phyloP scores from a whole-genome alignment of 2,113 vertebrate species.

The Rhizomys pruinosus region DNA sequence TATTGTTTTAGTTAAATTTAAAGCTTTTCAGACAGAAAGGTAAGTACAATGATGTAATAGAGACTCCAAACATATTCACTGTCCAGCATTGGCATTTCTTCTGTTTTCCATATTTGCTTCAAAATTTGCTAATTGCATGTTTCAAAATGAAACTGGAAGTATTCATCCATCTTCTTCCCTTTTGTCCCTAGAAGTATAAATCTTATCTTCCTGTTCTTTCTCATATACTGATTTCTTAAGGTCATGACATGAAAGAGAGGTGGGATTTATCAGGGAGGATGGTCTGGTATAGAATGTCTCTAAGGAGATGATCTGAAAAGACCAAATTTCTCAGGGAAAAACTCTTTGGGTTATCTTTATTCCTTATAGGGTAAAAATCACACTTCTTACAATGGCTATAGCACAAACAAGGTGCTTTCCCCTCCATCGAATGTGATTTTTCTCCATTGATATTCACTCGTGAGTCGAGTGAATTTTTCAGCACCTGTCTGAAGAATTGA shows the following conservation, averaged over 20 bases:
- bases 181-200: background rate
- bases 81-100: background rate
- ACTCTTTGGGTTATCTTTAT: background rate
- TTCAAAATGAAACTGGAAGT: background rate
- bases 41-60: background rate
- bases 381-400: background rate
- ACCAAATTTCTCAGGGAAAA: background rate
- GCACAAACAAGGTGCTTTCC: background rate
- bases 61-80: background rate
- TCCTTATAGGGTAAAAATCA: background rate
- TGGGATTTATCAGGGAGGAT: background rate
- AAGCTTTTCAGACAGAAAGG: background rate
- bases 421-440: background rate
- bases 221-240: background rate
- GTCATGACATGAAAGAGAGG: background rate
- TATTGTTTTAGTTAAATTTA: conserved; percentile 5
- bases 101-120: background rate
- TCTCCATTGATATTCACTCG: background rate
- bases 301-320: background rate
- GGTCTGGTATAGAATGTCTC: background rate
- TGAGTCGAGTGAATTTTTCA: background rate
- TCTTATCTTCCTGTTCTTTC: background rate
- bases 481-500: background rate
- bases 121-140: background rate
- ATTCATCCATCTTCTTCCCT: background rate